These are phyloP conservation scores for Zosterops hypoxanthus DNA, from an alignment of 2,113 vertebrate genomes.

Conservation along the genomic window DNA sequence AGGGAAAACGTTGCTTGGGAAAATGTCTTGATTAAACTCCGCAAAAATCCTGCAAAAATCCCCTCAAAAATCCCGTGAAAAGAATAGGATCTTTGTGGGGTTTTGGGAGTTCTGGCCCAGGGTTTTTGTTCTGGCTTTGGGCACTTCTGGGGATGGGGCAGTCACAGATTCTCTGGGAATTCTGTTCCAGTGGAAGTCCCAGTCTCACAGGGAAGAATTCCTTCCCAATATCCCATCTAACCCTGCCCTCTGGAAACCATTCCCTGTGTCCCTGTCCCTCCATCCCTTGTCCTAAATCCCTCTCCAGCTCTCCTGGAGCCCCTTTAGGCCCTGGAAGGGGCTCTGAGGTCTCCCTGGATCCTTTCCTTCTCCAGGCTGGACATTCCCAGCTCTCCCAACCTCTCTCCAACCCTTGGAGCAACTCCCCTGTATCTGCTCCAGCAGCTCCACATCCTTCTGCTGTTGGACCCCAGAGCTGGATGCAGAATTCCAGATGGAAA, in stretches of 20 bases:
- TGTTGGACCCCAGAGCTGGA: neutral
- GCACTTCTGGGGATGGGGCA: accelerated
- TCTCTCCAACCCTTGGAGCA: neutral
- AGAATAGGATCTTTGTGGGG: neutral
- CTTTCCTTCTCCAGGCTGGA: neutral
- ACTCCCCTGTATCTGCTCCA: neutral
- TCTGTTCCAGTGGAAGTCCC: neutral
- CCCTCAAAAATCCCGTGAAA: neutral
- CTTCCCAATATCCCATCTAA: accelerated
- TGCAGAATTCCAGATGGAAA: neutral
- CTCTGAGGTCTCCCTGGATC: accelerated
- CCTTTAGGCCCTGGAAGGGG: neutral
- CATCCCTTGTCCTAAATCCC: neutral
- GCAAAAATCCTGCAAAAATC: neutral
- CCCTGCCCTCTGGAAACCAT: neutral
- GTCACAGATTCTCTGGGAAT: neutral
- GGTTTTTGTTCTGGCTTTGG: neutral
- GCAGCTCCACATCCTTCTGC: accelerated
- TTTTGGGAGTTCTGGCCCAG: neutral
- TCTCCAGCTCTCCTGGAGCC: neutral
- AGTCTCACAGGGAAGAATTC: neutral
- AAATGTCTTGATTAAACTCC: accelerated
- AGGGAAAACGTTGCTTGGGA: neutral
- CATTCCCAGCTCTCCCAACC: neutral
- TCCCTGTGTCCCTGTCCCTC: neutral